A percentile compares a stretch with the other conserved stretches of the same genome.
Conservation (phyloP, 2,888 invertebrate species). For the Morpho deidamia region DNA sequence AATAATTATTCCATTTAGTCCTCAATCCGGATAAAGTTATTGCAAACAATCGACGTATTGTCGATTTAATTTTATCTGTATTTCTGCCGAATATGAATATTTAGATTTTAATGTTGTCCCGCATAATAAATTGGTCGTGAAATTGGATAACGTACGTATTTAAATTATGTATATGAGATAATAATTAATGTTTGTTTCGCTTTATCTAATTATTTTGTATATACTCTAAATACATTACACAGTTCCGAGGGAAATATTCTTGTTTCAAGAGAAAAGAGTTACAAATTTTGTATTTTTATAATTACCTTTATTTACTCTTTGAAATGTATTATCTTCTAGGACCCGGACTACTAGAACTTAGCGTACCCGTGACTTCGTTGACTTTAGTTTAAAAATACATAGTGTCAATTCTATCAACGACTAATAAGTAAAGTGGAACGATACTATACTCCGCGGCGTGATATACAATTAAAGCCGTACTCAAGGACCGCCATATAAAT, state of each 20-base stretch:
- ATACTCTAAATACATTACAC: not conserved
- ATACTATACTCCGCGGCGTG: not conserved
- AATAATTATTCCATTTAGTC: conserved; percentile 24
- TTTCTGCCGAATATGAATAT: conserved; percentile 20
- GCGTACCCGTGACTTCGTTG: too few species aligned
- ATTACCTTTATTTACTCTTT: too few species aligned
- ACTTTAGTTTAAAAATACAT: not conserved
- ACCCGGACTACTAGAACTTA: too few species aligned
- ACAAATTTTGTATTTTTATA: too few species aligned
- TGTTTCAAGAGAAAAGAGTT: too few species aligned
- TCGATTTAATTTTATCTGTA: conserved; percentile 25
- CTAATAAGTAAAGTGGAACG: not conserved
- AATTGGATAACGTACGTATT: conserved; percentile 15
- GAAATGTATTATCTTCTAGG: too few species aligned
- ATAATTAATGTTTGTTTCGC: not conserved
- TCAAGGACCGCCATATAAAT: conserved; percentile 25
- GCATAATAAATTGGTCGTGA: conserved; percentile 22
- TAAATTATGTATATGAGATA: conserved; percentile 3
- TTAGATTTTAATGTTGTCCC: conserved; percentile 20
- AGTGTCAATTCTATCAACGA: not conserved
- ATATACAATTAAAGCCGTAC: conserved; percentile 10
- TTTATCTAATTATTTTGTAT: conserved; percentile 8
- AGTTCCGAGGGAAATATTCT: too few species aligned
- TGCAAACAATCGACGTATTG: conserved; percentile 28
- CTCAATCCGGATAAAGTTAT: conserved; percentile 33